Conservation (phyloP, 2,113 vertebrate genomes). For the Montifringilla adamsi region DNA sequence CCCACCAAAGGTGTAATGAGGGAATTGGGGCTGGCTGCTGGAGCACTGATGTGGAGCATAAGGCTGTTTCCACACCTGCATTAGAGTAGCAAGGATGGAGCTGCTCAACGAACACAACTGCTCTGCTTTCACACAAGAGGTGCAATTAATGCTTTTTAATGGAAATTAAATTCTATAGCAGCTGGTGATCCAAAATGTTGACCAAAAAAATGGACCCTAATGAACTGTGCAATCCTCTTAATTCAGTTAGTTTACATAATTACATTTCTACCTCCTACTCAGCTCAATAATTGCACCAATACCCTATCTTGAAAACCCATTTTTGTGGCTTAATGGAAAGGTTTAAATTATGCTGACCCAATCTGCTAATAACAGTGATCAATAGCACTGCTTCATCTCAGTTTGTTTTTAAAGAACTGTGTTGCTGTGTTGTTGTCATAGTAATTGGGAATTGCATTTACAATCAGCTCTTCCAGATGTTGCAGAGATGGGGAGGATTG, state of each 20-base stretch:
- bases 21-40: background rate
- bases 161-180: conserved; percentile 47
- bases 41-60: background rate
- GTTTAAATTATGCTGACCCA: conserved; percentile 33
- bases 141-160: conserved; percentile 54
- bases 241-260: conserved; percentile 70
- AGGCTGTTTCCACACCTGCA: background rate
- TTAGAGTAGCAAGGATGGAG: background rate
- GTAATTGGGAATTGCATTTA: background rate
- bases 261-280: conserved; percentile 66
- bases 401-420: background rate
- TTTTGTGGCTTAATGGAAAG: conserved; percentile 26
- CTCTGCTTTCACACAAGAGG: background rate
- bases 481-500: background rate
- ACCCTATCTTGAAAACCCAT: conserved; percentile 31
- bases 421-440: background rate
- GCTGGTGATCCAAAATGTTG: conserved; percentile 62
- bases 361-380: conserved; percentile 34
- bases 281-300: conserved; percentile 48
- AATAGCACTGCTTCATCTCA: background rate
- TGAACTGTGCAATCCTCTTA: conserved; percentile 63
- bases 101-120: background rate
- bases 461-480: background rate
- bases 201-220: conserved; percentile 54
- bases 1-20: accelerated